Conservation (phyloP, 2,888 invertebrate species). For the Aphidius colemani region DNA sequence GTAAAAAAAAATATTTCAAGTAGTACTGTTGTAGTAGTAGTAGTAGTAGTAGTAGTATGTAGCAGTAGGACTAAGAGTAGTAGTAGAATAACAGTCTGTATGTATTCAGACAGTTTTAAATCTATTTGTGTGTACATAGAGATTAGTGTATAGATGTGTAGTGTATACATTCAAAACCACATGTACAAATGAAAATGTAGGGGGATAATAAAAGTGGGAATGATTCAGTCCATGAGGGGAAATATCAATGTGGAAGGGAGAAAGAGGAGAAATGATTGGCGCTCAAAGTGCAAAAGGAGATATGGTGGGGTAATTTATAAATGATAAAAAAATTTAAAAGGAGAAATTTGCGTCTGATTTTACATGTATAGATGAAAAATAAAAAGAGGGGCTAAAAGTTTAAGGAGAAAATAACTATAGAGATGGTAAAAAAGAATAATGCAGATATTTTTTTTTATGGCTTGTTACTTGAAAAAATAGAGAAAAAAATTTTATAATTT, state of each 20-base stretch:
- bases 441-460: no score
- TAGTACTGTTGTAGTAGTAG: background rate
- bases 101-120: background rate
- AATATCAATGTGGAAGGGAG: conserved; percentile 1
- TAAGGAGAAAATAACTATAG: background rate
- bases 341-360: no score
- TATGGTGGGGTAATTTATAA: background rate
- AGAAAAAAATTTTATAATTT: no score
- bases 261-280: background rate
- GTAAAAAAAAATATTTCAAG: background rate
- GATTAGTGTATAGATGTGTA: no score
- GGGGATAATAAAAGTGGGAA: conserved; percentile 14
- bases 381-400: background rate
- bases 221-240: conserved; percentile 10
- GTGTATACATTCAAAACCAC: no score
- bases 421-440: conserved; percentile 15
- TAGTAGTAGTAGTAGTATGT: background rate
- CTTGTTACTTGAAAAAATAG: no score
- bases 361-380: conserved; percentile 15
- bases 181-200: no score
- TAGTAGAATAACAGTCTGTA: background rate
- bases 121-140: no score
- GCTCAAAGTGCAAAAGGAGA: conserved; percentile 20
- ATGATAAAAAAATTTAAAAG: no score
- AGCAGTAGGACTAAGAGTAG: background rate